A percentile compares a stretch with the other conserved stretches of the same genome.
Conservation (phyloP, 2,797 vertebrate genomes). For the Menidia menidia region DNA sequence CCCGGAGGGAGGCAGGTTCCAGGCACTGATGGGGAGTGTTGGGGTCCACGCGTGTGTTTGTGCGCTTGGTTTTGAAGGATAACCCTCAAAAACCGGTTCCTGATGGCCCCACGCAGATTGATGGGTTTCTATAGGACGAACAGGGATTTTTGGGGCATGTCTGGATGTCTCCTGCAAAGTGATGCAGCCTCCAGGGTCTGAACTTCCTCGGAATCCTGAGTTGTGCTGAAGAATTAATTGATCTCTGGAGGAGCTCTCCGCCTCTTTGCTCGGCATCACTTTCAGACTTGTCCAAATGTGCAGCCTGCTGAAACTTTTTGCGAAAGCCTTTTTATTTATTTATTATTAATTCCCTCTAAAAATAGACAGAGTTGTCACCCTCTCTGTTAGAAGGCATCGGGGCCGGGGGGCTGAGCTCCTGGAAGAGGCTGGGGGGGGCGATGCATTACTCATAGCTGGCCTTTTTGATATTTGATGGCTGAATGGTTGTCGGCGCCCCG, state of each 20-base stretch:
- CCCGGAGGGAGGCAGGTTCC: neutral
- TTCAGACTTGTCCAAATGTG: neutral
- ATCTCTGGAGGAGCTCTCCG: slow-evolving; percentile 49
- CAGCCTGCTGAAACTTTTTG: slow-evolving; percentile 35
- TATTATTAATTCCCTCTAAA: slow-evolving; percentile 16
- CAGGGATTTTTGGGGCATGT: neutral
- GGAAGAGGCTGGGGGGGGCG: slow-evolving; percentile 1
- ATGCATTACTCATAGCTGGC: slow-evolving; percentile 58
- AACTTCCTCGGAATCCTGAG: slow-evolving; percentile 34
- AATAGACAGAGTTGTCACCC: slow-evolving; percentile 5
- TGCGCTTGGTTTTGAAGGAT: neutral
- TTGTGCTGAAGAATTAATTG: slow-evolving; percentile 50
- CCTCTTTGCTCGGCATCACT: slow-evolving; percentile 1
- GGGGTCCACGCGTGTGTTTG: slow-evolving; percentile 4
- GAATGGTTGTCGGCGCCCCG: slow-evolving; percentile 53
- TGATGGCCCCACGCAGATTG: neutral
- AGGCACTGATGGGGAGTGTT: neutral
- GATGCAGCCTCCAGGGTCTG: slow-evolving; percentile 37
- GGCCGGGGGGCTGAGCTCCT: slow-evolving; percentile 20
- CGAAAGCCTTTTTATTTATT: slow-evolving; percentile 2
- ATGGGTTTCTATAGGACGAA: neutral
- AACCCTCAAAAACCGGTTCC: neutral
- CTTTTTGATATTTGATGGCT: slow-evolving; percentile 67
- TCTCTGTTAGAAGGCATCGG: neutral
- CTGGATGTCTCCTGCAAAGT: slow-evolving; percentile 12